These are phyloP conservation scores for Zaprionus gabonicus DNA, from an alignment of 1,140 invertebrate genomes.

Conservation along the genomic window DNA sequence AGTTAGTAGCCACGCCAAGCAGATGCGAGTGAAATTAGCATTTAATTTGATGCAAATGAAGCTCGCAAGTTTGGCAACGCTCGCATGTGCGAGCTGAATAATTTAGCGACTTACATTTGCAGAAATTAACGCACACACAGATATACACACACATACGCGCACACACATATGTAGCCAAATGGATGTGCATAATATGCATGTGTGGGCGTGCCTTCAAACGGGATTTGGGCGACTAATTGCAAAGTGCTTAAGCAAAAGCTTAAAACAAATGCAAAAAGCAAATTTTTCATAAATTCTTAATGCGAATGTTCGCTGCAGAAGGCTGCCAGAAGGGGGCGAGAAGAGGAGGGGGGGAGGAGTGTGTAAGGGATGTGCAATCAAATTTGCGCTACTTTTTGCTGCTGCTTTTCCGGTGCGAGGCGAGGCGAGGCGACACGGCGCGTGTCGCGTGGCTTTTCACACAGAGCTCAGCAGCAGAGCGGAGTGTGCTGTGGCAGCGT, in stretches of 20 bases:
- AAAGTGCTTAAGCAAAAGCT: constrained; percentile 83
- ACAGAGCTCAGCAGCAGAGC: constrained; percentile 44
- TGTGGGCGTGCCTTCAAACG: constrained; percentile 59
- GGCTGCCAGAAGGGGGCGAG: background rate
- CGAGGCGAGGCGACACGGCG: constrained; percentile 3
- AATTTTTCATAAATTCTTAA: constrained; percentile 80
- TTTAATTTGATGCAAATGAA: constrained; percentile 78
- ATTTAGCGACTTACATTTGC: constrained; percentile 80
- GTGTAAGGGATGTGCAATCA: constrained; percentile 27
- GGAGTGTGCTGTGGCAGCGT: constrained; percentile 19
- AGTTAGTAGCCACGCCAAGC: constrained; percentile 4
- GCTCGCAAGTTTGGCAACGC: constrained; percentile 37
- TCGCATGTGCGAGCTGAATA: constrained; percentile 60
- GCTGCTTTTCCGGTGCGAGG: background rate
- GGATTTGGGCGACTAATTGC: constrained; percentile 83
- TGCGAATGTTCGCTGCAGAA: constrained; percentile 47
- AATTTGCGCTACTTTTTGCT: constrained; percentile 27
- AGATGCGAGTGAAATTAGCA: constrained; percentile 65
- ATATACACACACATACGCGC: background rate
- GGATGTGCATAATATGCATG: constrained; percentile 38
- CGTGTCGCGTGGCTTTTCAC: constrained; percentile 54
- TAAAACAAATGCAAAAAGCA: constrained; percentile 78
- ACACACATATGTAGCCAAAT: background rate
- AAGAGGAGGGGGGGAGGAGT: background rate
- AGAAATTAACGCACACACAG: constrained; percentile 66